Evolutionary conservation across 2,797 vertebrate species (phyloP), one percentile per base, ranked within the genome.

Genomic region (Aulostomus chinensis): DNA sequence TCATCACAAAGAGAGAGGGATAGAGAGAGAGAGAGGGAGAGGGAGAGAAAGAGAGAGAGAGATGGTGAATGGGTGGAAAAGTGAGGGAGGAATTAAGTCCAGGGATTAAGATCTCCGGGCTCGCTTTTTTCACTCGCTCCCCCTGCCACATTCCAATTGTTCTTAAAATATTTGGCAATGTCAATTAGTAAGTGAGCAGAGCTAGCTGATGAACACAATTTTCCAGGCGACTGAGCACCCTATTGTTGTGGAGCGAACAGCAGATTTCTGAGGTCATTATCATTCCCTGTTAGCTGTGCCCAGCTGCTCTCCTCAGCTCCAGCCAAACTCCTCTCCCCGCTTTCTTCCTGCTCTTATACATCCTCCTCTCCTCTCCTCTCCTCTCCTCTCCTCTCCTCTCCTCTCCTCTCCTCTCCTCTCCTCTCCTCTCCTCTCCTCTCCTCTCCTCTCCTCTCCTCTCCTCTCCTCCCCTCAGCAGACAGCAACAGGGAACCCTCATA

Each of bases 141-240:
- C 78, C 67, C 78, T 91, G 91, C 87, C 93, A 94, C 95, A 96
- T 98, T 98, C 96, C 97, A 97, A 97, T 98, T 99, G 97, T 98
- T 99, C 96, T 98, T 99, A 99, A 99, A 98, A 98, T 99, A 99
- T 99, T 98, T 98, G 97, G 95, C 96, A 98, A 97, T 98, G 97
- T 99, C 97, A 98, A 99, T 98, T 99, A 99, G 97, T 99, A 98
- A 99, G 96, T 96, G 96, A 98, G 96, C 96, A 95, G 95, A 97
- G 96, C 95, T 95, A 94, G 96, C 96, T 97, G 95, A 98, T 96
- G 96, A 98, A 99, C 96, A 96, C 95, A 98, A 98, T 99, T 98
- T 99, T 98, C 96, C 96, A 95, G 93, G 94, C 96, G 94, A 96
- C 94, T 97, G 96, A 98, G 93, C 95, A 92, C 94, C 95, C 97